A percentile compares a stretch with the other conserved stretches of the same genome.
Evolutionary conservation across 2,797 vertebrate species (phyloP).

Genomic region (Hypotaenidia okinawae): DNA sequence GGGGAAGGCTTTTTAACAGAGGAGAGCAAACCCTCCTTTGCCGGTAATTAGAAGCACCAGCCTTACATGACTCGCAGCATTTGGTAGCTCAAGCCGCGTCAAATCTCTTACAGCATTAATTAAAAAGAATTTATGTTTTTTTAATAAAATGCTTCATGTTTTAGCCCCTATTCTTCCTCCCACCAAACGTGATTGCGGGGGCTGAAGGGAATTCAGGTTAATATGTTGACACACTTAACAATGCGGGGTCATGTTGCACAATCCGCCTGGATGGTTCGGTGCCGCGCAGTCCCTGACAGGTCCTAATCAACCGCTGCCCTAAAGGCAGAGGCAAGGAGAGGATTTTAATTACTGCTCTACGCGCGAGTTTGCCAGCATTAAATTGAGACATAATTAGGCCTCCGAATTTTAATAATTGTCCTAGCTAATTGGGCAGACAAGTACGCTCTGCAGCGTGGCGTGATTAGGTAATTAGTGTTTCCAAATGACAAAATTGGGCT

Average conservation of each 20-base stretch:
- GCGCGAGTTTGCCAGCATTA: conserved; percentile 87
- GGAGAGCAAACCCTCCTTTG: conserved; percentile 71
- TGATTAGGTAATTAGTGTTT: conserved; percentile 88
- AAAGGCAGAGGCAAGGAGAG: conserved; percentile 89
- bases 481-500: conserved; percentile 85
- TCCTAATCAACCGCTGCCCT: conserved; percentile 96
- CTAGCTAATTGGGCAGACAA: conserved; percentile 93
- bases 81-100: conserved; percentile 77
- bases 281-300: conserved; percentile 93
- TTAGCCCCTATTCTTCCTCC: conserved; percentile 75
- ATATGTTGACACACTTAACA: conserved; percentile 99
- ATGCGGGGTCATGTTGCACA: conserved; percentile 93
- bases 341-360: conserved; percentile 92
- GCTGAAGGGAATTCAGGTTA: conserved; percentile 99
- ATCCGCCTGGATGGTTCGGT: conserved; percentile 90
- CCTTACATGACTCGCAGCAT: conserved; percentile 77
- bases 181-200: conserved; percentile 82
- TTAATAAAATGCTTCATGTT: conserved; percentile 86
- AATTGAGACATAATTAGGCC: conserved; percentile 97
- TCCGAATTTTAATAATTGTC: conserved; percentile 96
- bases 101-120: conserved; percentile 82
- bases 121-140: conserved; percentile 84
- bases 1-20: conserved; percentile 62
- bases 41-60: conserved; percentile 78
- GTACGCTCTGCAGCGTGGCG: conserved; percentile 80